Percentiles rank a stretch among this genome's conserved stretches.
Evolutionary conservation across 2,797 vertebrate species (phyloP).

Genomic region (Macrochelys suwanniensis): DNA sequence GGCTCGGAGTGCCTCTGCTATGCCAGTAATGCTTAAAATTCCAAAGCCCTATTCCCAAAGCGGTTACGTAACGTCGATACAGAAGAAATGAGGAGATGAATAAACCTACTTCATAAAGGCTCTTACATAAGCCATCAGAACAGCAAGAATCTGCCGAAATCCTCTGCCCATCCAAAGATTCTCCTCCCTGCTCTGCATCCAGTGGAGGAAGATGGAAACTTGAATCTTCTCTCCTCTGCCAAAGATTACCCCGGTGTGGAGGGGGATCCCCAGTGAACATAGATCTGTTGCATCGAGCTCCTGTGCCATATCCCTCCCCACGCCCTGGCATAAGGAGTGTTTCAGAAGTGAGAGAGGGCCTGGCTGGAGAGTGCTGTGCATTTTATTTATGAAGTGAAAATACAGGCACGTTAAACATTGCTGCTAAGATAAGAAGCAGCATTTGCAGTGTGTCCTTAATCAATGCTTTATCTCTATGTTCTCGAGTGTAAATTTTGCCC

Average conservation of each 20-base stretch:
- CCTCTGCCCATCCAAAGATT: neutral
- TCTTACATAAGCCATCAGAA: neutral
- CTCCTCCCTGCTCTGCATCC: neutral
- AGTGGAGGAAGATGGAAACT: neutral
- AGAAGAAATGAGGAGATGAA: constrained; percentile 11
- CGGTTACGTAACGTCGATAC: neutral
- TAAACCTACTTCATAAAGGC: neutral
- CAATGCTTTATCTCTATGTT: constrained; percentile 27
- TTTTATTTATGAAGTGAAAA: constrained; percentile 33
- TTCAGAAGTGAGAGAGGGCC: neutral
- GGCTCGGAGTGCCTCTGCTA: neutral
- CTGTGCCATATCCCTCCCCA: neutral
- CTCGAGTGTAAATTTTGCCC: constrained; percentile 40
- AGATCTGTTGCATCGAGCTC: neutral
- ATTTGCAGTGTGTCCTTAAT: constrained; percentile 42
- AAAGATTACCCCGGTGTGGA: neutral
- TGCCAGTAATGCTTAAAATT: neutral
- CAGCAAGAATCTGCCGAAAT: neutral
- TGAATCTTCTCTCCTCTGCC: neutral
- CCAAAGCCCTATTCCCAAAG: neutral
- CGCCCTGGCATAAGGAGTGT: neutral
- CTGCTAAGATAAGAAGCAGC: neutral
- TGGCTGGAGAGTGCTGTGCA: neutral
- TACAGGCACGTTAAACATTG: neutral
- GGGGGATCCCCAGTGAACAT: neutral